Evolutionary conservation across 92 coral and sea anemone genomes (phyloP).

Genomic region (Actinostola sp.): DNA sequence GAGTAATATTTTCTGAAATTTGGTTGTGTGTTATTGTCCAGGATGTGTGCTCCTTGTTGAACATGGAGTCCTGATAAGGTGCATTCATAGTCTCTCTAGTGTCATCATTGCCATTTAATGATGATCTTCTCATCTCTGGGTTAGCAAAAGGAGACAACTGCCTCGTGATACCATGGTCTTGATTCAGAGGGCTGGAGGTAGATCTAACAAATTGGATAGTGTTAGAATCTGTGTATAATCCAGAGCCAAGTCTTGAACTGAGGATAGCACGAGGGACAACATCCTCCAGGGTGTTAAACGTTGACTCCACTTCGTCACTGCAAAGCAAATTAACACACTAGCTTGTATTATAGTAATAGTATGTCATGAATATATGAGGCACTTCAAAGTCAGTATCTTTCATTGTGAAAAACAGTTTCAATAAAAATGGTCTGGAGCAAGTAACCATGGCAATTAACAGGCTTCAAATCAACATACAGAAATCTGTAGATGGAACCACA

Average conservation of each 20-base stretch:
- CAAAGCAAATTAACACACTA: not conserved
- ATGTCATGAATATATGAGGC: too few species aligned
- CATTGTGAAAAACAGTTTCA: too few species aligned
- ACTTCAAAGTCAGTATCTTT: too few species aligned
- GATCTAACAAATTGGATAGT: not conserved
- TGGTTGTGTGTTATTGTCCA: constrained; percentile 8
- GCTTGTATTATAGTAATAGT: too few species aligned
- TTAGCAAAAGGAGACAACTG: constrained; percentile 2
- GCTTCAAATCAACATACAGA: too few species aligned
- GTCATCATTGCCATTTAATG: not conserved
- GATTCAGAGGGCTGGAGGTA: not conserved
- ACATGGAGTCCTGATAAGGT: not conserved
- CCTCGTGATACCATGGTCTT: not conserved
- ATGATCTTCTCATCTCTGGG: not conserved
- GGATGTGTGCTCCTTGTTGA: not conserved
- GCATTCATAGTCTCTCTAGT: not conserved
- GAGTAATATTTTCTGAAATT: not conserved
- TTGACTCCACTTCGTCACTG: constrained; percentile 7
- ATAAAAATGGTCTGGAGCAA: too few species aligned
- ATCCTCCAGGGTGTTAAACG: constrained; percentile 4
- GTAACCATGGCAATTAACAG: too few species aligned
- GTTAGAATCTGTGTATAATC: constrained; percentile 9
- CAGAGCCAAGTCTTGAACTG: not conserved
- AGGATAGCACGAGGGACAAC: not conserved
- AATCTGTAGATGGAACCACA: too few species aligned